Evolutionary conservation across 35 echinoderm and acorn worm species (phyloP).

Genomic region (Holothuria glaberrima): DNA sequence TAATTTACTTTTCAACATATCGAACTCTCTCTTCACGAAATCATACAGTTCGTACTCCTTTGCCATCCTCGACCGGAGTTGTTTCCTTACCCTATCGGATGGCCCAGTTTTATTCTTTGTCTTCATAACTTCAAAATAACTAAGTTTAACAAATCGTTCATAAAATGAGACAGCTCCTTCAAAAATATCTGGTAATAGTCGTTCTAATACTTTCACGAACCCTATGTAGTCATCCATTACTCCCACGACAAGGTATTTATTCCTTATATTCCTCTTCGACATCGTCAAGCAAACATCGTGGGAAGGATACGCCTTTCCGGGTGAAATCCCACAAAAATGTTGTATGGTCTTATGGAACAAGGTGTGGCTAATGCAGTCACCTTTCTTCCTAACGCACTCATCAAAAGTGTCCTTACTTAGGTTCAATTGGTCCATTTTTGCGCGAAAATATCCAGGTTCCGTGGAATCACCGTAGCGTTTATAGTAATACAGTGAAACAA

Average conservation of each 20-base stretch:
- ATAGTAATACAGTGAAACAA: slow-evolving; percentile 50
- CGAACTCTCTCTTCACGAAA: slow-evolving; percentile 22
- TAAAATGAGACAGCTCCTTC: slow-evolving; percentile 21
- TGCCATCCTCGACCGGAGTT: slow-evolving; percentile 5
- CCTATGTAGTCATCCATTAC: slow-evolving; percentile 51
- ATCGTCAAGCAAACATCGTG: background rate
- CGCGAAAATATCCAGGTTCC: slow-evolving; percentile 4
- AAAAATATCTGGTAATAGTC: slow-evolving; percentile 39
- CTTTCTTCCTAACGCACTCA: slow-evolving; percentile 30
- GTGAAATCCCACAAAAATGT: slow-evolving; percentile 24
- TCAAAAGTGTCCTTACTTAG: slow-evolving; percentile 46
- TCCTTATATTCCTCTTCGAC: slow-evolving; percentile 33
- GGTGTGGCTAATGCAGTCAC: background rate
- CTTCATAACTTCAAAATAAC: slow-evolving; percentile 43
- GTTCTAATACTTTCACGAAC: slow-evolving; percentile 30
- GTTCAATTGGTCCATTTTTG: slow-evolving; percentile 21
- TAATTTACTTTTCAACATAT: slow-evolving; percentile 21
- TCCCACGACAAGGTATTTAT: slow-evolving; percentile 41
- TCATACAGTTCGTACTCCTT: slow-evolving; percentile 50
- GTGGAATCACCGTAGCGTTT: slow-evolving; percentile 54
- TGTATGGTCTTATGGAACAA: slow-evolving; percentile 9
- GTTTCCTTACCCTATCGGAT: background rate
- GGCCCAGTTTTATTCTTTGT: slow-evolving; percentile 45
- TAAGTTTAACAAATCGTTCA: background rate
- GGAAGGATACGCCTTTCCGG: background rate